Evolutionary conservation across 1,140 invertebrate species (phyloP).

Genomic region (Ruditapes philippinarum): DNA sequence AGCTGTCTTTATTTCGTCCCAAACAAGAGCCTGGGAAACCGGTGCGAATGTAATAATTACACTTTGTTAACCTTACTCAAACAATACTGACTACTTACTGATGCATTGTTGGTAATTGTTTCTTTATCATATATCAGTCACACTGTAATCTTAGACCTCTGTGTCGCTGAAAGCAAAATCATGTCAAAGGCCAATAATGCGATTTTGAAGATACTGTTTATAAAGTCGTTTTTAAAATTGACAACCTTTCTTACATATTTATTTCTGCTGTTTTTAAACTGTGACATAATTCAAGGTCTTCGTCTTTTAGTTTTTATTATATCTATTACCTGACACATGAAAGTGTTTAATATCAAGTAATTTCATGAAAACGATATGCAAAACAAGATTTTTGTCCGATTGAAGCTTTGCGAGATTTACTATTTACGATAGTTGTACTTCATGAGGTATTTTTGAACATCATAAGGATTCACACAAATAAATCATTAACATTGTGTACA

Average conservation of each 20-base stretch:
- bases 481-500: too few species aligned
- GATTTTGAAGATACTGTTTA: slow-evolving; percentile 4
- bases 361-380: too few species aligned
- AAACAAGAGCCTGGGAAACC: slow-evolving; percentile 36
- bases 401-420: too few species aligned
- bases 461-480: too few species aligned
- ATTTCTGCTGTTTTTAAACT: not conserved
- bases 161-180: not conserved
- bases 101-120: slow-evolving; percentile 36
- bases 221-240: not conserved
- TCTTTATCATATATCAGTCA: slow-evolving; percentile 45
- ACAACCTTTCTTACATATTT: not conserved
- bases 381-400: too few species aligned
- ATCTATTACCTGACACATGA: too few species aligned
- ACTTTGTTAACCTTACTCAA: slow-evolving; percentile 24
- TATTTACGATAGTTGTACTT: too few species aligned
- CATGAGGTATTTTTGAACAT: too few species aligned
- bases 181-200: not conserved
- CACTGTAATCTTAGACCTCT: slow-evolving; percentile 1
- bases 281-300: not conserved
- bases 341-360: too few species aligned
- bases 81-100: slow-evolving; percentile 34
- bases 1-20: not conserved
- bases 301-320: too few species aligned
- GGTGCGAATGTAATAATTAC: not conserved